Percentiles rank a stretch among this genome's conserved stretches.
Conservation (phyloP, 2,888 invertebrate genomes). For the Pyrrhia umbra region DNA sequence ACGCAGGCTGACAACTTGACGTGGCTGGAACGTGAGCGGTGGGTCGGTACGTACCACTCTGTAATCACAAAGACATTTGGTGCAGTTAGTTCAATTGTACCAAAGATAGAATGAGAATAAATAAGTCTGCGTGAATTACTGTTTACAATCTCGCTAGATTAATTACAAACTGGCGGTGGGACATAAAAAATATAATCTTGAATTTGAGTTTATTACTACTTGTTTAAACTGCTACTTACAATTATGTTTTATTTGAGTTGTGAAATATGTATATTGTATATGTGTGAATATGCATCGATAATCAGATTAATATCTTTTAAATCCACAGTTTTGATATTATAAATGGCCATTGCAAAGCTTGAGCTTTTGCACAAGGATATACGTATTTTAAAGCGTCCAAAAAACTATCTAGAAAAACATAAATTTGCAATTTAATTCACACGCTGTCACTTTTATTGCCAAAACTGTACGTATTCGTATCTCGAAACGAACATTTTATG, state of each 20-base stretch:
- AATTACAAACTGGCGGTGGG: too few species aligned
- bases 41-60: constrained; percentile 93
- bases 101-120: too few species aligned
- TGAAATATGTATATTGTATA: too few species aligned
- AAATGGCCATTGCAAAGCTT: neutral
- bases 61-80: neutral
- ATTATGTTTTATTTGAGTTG: too few species aligned
- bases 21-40: constrained; percentile 97
- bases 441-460: constrained; percentile 45
- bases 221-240: too few species aligned
- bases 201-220: too few species aligned
- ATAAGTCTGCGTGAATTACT: too few species aligned
- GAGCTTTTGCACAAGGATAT: constrained; percentile 1
- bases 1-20: constrained; percentile 98
- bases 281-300: too few species aligned
- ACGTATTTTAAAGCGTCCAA: constrained; percentile 18
- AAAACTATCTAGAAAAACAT: constrained; percentile 39
- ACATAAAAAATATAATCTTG: too few species aligned
- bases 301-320: neutral
- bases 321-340: constrained; percentile 2
- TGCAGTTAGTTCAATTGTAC: too few species aligned
- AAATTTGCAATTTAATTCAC: constrained; percentile 37
- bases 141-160: too few species aligned
- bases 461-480: constrained; percentile 41
- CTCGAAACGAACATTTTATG: constrained; percentile 38